Evolutionary conservation across 2,113 vertebrate species (phyloP).

Genomic region (Ifrita kowaldi): DNA sequence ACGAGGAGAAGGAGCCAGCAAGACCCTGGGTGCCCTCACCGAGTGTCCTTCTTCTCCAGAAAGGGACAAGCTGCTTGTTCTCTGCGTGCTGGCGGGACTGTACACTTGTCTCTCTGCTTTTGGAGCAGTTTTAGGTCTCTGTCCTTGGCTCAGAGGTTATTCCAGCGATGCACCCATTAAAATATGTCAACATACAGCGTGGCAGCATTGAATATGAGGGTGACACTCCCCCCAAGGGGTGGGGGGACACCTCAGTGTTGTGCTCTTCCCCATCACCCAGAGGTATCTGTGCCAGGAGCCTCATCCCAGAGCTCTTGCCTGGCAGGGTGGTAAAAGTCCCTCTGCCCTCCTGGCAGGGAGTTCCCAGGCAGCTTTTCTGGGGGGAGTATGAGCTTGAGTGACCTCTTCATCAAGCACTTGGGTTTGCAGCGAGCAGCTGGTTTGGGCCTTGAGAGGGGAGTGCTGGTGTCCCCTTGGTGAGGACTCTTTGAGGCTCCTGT

Average conservation of each 20-base stretch:
- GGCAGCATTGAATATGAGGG: not conserved
- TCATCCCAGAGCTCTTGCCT: accelerated
- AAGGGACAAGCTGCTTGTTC: not conserved
- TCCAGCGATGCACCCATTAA: not conserved
- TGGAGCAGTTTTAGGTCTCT: not conserved
- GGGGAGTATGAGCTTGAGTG: accelerated
- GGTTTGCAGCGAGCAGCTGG: not conserved
- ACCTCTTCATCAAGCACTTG: not conserved
- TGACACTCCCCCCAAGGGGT: accelerated
- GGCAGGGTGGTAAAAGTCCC: not conserved
- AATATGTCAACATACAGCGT: not conserved
- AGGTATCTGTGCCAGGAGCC: not conserved
- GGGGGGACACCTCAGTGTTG: not conserved
- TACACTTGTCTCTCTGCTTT: accelerated
- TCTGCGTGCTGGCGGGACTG: not conserved
- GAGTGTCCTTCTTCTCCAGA: not conserved
- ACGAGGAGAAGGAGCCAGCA: not conserved
- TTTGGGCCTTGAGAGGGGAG: not conserved
- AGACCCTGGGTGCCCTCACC: not conserved
- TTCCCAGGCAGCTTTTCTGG: not conserved
- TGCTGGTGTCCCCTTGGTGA: not conserved
- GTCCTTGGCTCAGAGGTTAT: not conserved
- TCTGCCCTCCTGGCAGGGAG: not conserved
- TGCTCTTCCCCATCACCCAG: accelerated
- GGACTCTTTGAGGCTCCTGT: not conserved